These are phyloP conservation scores for Neopipo cinnamomea DNA, from an alignment of 2,113 vertebrate genomes.

Conservation along the genomic window DNA sequence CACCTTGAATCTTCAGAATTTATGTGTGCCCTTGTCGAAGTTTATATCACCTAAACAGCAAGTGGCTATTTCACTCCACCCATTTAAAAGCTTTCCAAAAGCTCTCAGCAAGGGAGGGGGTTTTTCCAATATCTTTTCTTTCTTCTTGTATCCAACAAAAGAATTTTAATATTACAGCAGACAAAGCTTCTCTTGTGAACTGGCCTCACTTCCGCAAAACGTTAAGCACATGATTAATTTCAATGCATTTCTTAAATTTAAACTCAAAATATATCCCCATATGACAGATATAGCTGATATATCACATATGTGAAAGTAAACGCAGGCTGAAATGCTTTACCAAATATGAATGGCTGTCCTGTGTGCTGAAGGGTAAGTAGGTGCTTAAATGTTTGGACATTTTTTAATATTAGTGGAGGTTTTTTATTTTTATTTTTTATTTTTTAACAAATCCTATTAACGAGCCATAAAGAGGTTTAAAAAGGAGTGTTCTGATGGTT, in stretches of 20 bases:
- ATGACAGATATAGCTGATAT: neutral
- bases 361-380: neutral
- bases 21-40: neutral
- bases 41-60: slow-evolving; percentile 28
- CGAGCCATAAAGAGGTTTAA: neutral
- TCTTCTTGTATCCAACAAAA: neutral
- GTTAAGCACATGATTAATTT: slow-evolving; percentile 6
- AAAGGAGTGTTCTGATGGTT: neutral
- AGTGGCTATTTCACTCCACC: slow-evolving; percentile 16
- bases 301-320: slow-evolving; percentile 9
- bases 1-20: neutral
- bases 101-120: neutral
- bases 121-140: neutral
- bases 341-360: neutral
- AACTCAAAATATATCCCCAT: neutral
- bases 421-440: neutral
- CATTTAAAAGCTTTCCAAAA: slow-evolving; percentile 13
- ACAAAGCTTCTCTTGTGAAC: slow-evolving; percentile 13
- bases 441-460: neutral
- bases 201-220: neutral
- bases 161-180: neutral
- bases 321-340: neutral
- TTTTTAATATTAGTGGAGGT: neutral
- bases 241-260: neutral
- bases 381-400: neutral